Percentiles rank a stretch among this genome's conserved stretches.
These are phyloP conservation scores for Toxonevra muliebris DNA, from an alignment of 2,888 invertebrate genomes.

Conservation along the genomic window DNA sequence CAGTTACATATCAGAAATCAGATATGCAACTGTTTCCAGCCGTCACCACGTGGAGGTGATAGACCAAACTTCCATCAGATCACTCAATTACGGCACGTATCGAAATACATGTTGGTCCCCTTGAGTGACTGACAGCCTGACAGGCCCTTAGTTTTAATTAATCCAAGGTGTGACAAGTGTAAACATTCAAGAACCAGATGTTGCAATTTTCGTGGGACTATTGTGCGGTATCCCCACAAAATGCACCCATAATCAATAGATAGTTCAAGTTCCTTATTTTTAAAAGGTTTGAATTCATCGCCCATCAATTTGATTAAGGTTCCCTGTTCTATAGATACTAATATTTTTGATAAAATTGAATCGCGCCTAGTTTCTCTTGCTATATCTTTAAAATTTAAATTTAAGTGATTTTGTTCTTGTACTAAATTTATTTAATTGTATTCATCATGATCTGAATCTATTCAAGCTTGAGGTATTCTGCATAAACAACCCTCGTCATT, in stretches of 20 bases:
- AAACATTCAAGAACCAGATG: no score
- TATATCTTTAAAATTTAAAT: slow-evolving; percentile 19
- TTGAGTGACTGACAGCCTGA: no score
- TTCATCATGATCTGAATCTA: neutral
- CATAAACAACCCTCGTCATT: slow-evolving; percentile 29
- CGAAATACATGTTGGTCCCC: no score
- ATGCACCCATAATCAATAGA: slow-evolving; percentile 36
- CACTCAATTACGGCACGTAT: no score
- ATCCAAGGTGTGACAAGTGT: no score
- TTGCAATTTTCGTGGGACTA: no score
- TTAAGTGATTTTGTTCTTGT: slow-evolving; percentile 12
- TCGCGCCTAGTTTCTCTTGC: slow-evolving; percentile 16
- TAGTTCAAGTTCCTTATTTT: slow-evolving; percentile 27
- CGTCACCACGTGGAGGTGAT: no score
- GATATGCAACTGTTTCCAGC: no score
- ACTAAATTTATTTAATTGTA: slow-evolving; percentile 14
- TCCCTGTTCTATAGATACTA: slow-evolving; percentile 1
- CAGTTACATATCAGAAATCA: no score
- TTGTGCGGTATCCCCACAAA: slow-evolving; percentile 30
- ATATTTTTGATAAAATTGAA: slow-evolving; percentile 13
- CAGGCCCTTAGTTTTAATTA: no score
- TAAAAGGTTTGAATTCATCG: slow-evolving; percentile 19
- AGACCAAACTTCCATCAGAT: no score
- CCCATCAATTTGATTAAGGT: neutral
- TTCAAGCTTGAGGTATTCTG: slow-evolving; percentile 19